A percentile compares a stretch with the other conserved stretches of the same genome.
phyloP scores from a whole-genome alignment of 2,888 invertebrate species.

The Teinopalpus imperialis region DNA sequence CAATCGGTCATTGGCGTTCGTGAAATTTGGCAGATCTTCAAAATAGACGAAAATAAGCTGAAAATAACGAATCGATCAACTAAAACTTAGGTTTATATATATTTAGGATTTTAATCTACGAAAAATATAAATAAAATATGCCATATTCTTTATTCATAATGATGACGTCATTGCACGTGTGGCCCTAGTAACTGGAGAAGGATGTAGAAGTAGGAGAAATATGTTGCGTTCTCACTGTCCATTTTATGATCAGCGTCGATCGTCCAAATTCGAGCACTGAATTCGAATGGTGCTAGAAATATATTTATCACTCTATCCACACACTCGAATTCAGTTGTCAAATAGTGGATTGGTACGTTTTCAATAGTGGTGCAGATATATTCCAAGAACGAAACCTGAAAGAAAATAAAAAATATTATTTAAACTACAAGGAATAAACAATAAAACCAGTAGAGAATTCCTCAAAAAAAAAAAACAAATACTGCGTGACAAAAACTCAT shows the following conservation, averaged over 20 bases:
- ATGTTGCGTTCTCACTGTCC: not conserved
- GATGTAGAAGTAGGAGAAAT: not conserved
- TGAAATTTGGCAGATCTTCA: slow-evolving; percentile 2
- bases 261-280: slow-evolving; percentile 79
- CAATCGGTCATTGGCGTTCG: slow-evolving; percentile 1
- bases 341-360: slow-evolving; percentile 51
- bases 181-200: not conserved
- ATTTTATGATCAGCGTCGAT: slow-evolving; percentile 33
- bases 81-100: too few species aligned
- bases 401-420: too few species aligned
- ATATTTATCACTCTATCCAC: slow-evolving; percentile 80
- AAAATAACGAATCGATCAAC: not conserved
- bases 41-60: not conserved
- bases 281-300: slow-evolving; percentile 89
- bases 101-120: too few species aligned
- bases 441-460: too few species aligned
- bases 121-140: too few species aligned
- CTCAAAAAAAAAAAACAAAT: too few species aligned
- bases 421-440: too few species aligned
- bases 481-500: too few species aligned
- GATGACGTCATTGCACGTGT: slow-evolving; percentile 1
- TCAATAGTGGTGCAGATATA: not conserved
- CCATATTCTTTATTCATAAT: too few species aligned
- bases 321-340: slow-evolving; percentile 86
- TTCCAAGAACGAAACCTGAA: slow-evolving; percentile 2